Conservation (phyloP, 2,113 vertebrate species). For the Oxyura jamaicensis region DNA sequence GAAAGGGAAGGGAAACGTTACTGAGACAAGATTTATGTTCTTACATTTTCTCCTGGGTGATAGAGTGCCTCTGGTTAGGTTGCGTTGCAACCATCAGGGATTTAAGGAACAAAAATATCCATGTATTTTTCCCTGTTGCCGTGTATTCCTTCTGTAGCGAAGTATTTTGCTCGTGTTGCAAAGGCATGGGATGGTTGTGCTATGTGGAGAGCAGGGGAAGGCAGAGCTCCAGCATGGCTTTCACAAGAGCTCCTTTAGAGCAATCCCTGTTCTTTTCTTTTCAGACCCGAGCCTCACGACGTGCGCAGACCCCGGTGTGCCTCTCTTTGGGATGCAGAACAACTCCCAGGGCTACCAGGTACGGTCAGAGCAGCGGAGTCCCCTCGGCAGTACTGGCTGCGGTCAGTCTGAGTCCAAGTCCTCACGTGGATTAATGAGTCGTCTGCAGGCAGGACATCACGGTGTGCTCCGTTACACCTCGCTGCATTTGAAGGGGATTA, state of each 20-base stretch:
- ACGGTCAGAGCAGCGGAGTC: background rate
- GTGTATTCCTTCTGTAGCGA: fast-evolving
- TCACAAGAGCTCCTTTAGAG: fast-evolving
- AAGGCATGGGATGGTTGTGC: background rate
- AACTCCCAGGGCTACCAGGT: constrained; percentile 96
- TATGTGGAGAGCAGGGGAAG: background rate
- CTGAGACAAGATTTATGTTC: background rate
- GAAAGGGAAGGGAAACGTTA: background rate
- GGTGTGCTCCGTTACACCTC: fast-evolving
- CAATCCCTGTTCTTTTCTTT: background rate
- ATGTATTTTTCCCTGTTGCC: fast-evolving
- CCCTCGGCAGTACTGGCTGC: fast-evolving
- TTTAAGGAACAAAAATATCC: background rate
- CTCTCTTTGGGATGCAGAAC: constrained; percentile 93
- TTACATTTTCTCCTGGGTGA: background rate
- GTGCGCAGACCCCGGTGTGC: constrained; percentile 88
- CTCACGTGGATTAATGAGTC: fast-evolving
- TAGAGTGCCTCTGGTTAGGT: background rate
- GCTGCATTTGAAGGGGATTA: background rate
- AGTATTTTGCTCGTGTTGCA: fast-evolving
- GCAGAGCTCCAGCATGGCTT: background rate
- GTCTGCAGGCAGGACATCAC: background rate
- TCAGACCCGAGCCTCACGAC: constrained; percentile 92
- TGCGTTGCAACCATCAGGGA: background rate
- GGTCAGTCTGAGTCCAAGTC: fast-evolving